These are phyloP conservation scores for Cistogaster globosa DNA, from an alignment of 2,888 invertebrate genomes.

Conservation along the genomic window DNA sequence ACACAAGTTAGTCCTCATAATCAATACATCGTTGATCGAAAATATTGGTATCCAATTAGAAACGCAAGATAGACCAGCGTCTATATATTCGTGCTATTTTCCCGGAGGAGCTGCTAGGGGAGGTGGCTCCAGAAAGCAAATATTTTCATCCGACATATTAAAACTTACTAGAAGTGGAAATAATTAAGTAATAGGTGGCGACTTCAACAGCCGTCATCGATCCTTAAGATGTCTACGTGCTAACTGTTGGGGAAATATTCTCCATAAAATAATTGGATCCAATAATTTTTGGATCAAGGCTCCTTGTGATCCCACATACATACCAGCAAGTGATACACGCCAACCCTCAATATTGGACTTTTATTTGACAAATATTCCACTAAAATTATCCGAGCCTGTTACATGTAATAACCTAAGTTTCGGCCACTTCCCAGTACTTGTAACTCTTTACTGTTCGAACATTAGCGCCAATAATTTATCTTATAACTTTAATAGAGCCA, in stretches of 20 bases:
- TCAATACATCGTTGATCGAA: slow-evolving; percentile 28
- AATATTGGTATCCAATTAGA: slow-evolving; percentile 25
- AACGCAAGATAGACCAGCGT: slow-evolving; percentile 74
- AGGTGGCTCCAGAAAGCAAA: slow-evolving; percentile 83
- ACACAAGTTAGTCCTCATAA: slow-evolving; percentile 1
- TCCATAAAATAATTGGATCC: not conserved
- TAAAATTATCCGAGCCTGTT: slow-evolving; percentile 5
- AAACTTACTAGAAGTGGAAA: not conserved
- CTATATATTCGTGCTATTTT: slow-evolving; percentile 86
- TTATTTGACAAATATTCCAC: slow-evolving; percentile 15
- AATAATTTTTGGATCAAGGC: slow-evolving; percentile 2
- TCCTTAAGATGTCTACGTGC: slow-evolving; percentile 23
- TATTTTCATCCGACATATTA: not conserved
- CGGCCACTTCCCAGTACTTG: not conserved
- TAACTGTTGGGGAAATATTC: slow-evolving; percentile 30
- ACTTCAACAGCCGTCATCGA: slow-evolving; percentile 85
- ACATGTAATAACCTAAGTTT: not conserved
- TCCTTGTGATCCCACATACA: slow-evolving; percentile 1
- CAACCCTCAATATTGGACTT: slow-evolving; percentile 28
- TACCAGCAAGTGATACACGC: not conserved
- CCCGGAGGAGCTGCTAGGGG: slow-evolving; percentile 11
- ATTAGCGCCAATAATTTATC: not conserved
- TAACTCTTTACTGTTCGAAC: not conserved
- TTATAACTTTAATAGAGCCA: slow-evolving; percentile 6
- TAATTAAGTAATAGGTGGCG: not conserved